Base-by-base conservation (phyloP, 1,140 invertebrate genomes). In the Brachionus manjavacas region DNA sequence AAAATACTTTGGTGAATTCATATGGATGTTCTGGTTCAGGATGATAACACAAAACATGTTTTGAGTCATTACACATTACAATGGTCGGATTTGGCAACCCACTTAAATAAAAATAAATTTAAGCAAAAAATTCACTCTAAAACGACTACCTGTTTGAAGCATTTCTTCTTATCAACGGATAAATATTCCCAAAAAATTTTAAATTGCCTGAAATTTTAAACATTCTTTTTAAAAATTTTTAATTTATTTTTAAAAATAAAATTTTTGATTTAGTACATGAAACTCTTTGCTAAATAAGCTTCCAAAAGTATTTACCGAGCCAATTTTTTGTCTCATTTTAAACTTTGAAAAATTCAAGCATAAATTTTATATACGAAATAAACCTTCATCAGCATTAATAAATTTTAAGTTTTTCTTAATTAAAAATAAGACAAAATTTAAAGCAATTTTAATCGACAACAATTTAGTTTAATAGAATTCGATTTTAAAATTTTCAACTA, bases 21-120 rank as follows among this genome's bases (percentile, higher is more conserved):
- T 83, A 83, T 35, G 81, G 81, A 70, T 83, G 81, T 4, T 28
- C 39, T 41, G 60, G 60, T 46, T 83, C 81, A 11, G 81, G 81
- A 46, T 83, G 81, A 83, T 70, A 83, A 23, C 81, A 83, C 25
- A 83, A 23, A 31, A 83, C 46, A 43, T 83, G 81, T 9, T 83
- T 83, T 25, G 64, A 52, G 49, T 83, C 81, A 68, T 68, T 52
- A 20, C 64, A 68, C 81, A 83, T 83, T 11, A 60, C 28, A n/a
- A 83, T 39, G 16, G 28, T 23, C 39, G 81, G 39, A 31, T 83
- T 49, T 43, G 41, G 41, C 14, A 76, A 76, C n/a, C 7, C 4
- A 20, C 43, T 76, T 76, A 20, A 9, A 12, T 16, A 8, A 23
- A 74, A 74, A 39, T n/a, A 11, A n/a, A 31, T 31, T 31, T 31